Base-by-base conservation (phyloP, 2,888 invertebrate species). In the Bibio marci region DNA sequence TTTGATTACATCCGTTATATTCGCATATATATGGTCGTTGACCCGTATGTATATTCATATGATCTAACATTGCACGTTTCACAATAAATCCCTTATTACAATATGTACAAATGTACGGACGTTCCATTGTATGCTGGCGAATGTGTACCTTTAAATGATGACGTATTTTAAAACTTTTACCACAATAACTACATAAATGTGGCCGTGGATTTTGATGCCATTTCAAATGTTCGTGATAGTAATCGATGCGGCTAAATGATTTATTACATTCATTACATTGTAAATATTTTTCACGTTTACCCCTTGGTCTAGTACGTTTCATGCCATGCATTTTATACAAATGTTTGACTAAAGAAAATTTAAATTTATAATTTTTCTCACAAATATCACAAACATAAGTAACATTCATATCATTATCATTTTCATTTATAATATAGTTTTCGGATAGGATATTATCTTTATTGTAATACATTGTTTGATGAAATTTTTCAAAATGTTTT, bases 51-150 rank as follows among this genome's bases (percentile, higher is more conserved):
- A 13, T n/a, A 13, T 34, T 18, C 18, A 19, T 34, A 13, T 34
- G 34, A 19, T 34, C 34, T 12, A 12, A 12, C 19, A n/a, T 12
- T 4, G 19, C 12, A n/a, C 7, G 11, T 19, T 34, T 34, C 13
- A 34, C 13, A 17, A 19, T 12, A 34, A 34, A 34, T 15, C 12
- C 19, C 19, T 34, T 34, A 34, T 34, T 15, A 34, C 34, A 34
- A 13, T n/a, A n/a, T 11, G 17, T 4, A 19, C 34, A 34, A 14
- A 11, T 19, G 12, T 19, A 34, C 4, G 34, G 34, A 10, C 19
- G 18, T 19, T 34, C 34, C 11, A 12, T 12, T 19, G 13, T 14
- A 13, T 18, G 34, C 8, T n/a, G 4, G 6, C 34, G 34, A 18
- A 19, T 13, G 15, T 36, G 36, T 11, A 36, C 17, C 3, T 27